A percentile compares a stretch with the other conserved stretches of the same genome.
Conservation (phyloP, 1,140 invertebrate species). For the Sesamia nonagrioides region DNA sequence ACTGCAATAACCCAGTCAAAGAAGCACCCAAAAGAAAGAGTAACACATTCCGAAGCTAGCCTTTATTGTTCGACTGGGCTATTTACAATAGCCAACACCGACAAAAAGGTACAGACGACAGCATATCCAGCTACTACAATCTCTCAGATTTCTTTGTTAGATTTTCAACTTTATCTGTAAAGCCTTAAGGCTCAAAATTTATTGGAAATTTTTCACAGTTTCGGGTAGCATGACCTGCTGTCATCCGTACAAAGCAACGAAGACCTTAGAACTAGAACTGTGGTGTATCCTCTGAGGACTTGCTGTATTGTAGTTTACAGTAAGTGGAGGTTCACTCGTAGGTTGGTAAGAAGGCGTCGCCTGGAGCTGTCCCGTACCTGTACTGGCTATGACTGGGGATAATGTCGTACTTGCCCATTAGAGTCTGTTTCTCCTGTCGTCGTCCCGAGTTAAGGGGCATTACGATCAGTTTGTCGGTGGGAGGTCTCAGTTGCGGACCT, state of each 20-base stretch:
- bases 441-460: slow-evolving; percentile 50
- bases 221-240: too few relatives aligned
- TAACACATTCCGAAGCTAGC: too few relatives aligned
- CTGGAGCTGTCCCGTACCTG: slow-evolving; percentile 64
- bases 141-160: too few relatives aligned
- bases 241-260: neutral
- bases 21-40: neutral
- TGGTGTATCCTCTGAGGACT: neutral
- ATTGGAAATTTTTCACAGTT: too few relatives aligned
- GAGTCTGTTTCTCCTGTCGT: slow-evolving; percentile 49
- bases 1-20: neutral
- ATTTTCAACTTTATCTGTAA: too few relatives aligned
- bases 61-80: neutral
- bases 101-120: too few relatives aligned
- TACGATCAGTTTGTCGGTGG: neutral
- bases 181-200: too few relatives aligned
- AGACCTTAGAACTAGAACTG: neutral
- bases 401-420: slow-evolving; percentile 57
- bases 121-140: too few relatives aligned
- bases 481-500: slow-evolving; percentile 54
- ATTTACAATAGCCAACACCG: neutral
- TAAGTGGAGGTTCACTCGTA: slow-evolving; percentile 57
- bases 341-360: slow-evolving; percentile 71
- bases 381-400: slow-evolving; percentile 59
- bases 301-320: slow-evolving; percentile 10